Percentiles rank a stretch among this genome's conserved stretches.
Conservation (phyloP, 2,797 vertebrate species). For the Gallirallus australis region DNA sequence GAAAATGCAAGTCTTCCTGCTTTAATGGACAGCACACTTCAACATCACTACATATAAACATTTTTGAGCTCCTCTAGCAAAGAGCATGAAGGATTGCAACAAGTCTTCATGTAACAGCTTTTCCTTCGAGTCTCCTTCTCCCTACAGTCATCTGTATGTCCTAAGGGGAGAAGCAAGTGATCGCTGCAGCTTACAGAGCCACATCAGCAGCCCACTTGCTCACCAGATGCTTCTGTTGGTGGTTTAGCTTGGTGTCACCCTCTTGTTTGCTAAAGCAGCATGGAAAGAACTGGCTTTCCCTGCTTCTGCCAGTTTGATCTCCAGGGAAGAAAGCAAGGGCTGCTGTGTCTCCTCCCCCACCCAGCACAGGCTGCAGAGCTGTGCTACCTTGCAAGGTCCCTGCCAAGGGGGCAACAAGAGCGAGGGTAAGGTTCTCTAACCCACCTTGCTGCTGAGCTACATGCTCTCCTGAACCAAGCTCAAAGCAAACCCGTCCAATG, state of each 20-base stretch:
- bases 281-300: neutral
- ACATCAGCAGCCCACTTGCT: neutral
- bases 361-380: neutral
- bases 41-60: neutral
- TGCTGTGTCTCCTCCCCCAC: neutral
- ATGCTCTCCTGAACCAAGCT: neutral
- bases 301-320: neutral
- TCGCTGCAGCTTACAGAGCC: neutral
- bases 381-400: neutral
- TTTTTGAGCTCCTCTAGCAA: neutral
- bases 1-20: neutral
- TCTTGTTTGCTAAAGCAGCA: neutral
- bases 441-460: neutral
- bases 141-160: neutral
- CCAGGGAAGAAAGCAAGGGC: neutral
- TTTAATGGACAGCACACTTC: neutral
- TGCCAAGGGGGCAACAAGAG: neutral
- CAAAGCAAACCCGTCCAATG: neutral
- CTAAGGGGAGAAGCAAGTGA: neutral
- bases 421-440: neutral
- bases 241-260: fast-evolving
- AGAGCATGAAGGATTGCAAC: neutral
- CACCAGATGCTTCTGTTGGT: fast-evolving
- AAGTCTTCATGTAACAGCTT: neutral
- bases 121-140: neutral